phyloP scores from a whole-genome alignment of 64 coral and sea anemone species.

The Montipora sp. region DNA sequence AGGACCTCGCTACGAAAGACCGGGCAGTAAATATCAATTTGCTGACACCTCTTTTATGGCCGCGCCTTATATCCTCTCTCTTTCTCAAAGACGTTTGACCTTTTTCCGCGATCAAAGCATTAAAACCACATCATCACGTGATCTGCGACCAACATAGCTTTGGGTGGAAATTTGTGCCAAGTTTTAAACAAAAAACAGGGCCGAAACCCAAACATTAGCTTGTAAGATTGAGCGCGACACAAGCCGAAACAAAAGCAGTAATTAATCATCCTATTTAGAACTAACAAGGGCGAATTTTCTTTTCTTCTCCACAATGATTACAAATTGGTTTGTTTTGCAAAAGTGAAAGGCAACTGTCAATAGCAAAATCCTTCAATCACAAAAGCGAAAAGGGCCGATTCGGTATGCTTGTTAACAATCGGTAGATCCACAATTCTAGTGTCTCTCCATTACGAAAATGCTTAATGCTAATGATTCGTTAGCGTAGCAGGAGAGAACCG shows the following conservation, averaged over 20 bases:
- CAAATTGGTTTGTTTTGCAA: conserved; percentile 44
- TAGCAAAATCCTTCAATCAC: background rate
- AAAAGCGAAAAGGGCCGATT: conserved; percentile 17
- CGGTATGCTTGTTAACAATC: background rate
- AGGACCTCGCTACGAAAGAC: background rate
- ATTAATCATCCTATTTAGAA: conserved; percentile 47
- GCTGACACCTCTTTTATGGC: conserved; percentile 12
- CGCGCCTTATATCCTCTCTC: background rate
- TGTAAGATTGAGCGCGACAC: conserved; percentile 22
- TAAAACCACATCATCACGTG: conserved; percentile 17
- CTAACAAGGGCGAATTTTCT: conserved; percentile 38
- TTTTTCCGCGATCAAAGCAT: background rate
- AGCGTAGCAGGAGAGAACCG: background rate
- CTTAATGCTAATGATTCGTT: background rate
- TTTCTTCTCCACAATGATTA: conserved; percentile 15
- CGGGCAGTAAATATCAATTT: background rate
- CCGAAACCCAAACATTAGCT: conserved; percentile 47
- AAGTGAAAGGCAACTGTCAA: conserved; percentile 29
- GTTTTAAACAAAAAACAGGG: conserved; percentile 2
- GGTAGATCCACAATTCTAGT: background rate
- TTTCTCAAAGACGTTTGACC: background rate
- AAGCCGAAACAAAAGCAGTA: conserved; percentile 47
- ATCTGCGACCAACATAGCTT: background rate
- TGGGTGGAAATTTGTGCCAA: conserved; percentile 11
- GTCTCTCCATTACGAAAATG: background rate